A percentile compares a stretch with the other conserved stretches of the same genome.
Conservation (phyloP, 2,888 invertebrate genomes). For the Dinocampus coccinellae region DNA sequence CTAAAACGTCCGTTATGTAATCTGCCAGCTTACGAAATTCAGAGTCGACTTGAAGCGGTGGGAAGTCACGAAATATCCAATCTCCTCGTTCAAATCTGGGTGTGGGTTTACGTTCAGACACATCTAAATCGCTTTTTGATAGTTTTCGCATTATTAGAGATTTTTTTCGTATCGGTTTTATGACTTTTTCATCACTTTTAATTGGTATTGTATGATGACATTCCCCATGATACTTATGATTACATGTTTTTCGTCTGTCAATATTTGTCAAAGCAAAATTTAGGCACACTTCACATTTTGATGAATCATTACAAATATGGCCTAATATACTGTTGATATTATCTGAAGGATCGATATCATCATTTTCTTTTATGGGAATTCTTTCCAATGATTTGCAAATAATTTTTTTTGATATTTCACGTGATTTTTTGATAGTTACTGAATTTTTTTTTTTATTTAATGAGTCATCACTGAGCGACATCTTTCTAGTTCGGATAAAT, state of each 20-base stretch:
- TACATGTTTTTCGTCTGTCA: background rate
- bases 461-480: constrained; percentile 51
- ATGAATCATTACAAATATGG: background rate
- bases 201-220: constrained; percentile 34
- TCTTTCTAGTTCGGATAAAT: constrained; percentile 51
- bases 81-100: constrained; percentile 55
- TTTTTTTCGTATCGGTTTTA: constrained; percentile 47
- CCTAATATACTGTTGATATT: background rate
- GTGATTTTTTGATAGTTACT: background rate
- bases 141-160: constrained; percentile 45
- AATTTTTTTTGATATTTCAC: constrained; percentile 21
- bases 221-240: background rate
- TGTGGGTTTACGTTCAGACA: constrained; percentile 56
- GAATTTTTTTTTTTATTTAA: constrained; percentile 32
- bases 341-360: background rate
- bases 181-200: constrained; percentile 32
- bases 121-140: constrained; percentile 59
- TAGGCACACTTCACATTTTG: background rate
- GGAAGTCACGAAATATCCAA: constrained; percentile 56
- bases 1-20: constrained; percentile 37
- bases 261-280: background rate
- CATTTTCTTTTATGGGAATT: constrained; percentile 23
- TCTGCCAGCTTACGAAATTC: constrained; percentile 57
- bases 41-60: constrained; percentile 51
- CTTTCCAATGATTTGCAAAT: constrained; percentile 50